Evolutionary conservation across 2,797 vertebrate species (phyloP).

Genomic region (Phoeniculus purpureus): DNA sequence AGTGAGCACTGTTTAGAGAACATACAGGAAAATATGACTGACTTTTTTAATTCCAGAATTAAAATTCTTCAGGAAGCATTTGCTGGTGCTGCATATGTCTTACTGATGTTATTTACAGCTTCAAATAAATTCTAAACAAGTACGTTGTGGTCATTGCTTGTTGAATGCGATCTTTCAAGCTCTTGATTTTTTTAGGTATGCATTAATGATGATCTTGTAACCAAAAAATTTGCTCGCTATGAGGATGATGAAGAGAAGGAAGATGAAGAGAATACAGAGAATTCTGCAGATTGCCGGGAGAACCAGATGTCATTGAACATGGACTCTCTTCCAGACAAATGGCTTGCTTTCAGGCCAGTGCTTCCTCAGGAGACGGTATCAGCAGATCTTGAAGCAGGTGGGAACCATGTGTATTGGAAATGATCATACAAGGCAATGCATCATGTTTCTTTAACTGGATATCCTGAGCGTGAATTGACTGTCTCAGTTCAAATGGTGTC

Average conservation of each 20-base stretch:
- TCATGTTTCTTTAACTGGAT: background rate
- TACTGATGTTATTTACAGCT: background rate
- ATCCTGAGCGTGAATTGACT: background rate
- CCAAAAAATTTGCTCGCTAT: conserved; percentile 87
- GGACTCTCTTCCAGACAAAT: conserved; percentile 11
- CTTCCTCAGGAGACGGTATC: conserved; percentile 15
- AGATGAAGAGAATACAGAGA: background rate
- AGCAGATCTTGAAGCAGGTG: conserved; percentile 44
- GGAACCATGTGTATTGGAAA: background rate
- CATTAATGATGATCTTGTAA: conserved; percentile 91
- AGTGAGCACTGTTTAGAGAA: background rate
- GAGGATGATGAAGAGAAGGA: conserved; percentile 31
- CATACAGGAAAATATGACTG: background rate
- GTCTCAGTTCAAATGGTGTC: background rate
- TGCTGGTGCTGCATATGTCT: accelerated
- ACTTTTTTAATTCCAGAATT: background rate
- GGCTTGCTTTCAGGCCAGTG: conserved; percentile 58
- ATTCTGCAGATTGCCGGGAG: background rate
- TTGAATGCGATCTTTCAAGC: background rate
- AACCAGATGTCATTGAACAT: background rate
- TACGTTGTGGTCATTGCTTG: background rate
- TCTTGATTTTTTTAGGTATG: conserved; percentile 82
- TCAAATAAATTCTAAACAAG: background rate
- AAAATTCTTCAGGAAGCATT: background rate
- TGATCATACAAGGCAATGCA: too few relatives aligned